Base-by-base conservation (phyloP, 1,140 invertebrate genomes). In the Charaxes varanes region DNA sequence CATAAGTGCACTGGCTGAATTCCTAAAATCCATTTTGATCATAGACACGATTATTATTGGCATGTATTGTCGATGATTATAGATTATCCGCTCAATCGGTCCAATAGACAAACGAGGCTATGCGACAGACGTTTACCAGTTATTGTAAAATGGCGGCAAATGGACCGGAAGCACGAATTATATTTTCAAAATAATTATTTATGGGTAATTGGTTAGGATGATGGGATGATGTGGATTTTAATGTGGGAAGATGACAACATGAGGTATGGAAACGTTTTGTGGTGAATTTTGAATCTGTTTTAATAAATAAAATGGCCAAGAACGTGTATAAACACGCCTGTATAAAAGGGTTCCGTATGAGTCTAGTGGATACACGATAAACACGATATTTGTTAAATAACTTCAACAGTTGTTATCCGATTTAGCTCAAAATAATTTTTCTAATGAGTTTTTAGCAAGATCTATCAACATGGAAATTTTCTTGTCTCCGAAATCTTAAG, bases 161-260 rank as follows among this genome's bases (percentile, higher is more conserved):
- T 33, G 46, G 43, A 53, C 43, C 45, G 62, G 54, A 60, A 50
- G 36, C 28, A 43, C 41, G 46, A 59, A 70, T 67, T 64, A 70
- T 60, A 48, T 62, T 57, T 54, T 70, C 63, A 62, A 59, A 61
- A 62, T 53, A 50, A 57, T 65, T 68, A 50, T 53, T 50, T 30
- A 61, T 43, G 59, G 49, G 7, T 53, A 43, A 52, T 33, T 62
- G 31, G 35, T 4, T 36, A 1, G 34, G 30, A 46, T 32, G 16
- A 35, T 23, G 7, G 10, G 14, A 31, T 31, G 27, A n/a, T 16
- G 15, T 14, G 28, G 11, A 31, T 14, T 31, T 4, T 8, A 31
- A 18, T 5, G 22, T 8, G 10, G 6, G 22, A n/a, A n/a, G 12
- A 28, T 28, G 26, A 15, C 26, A n/a, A 14, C 26, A 2, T 12